These are phyloP conservation scores for Bimastos eiseni DNA, from an alignment of 2,888 invertebrate genomes.

Conservation along the genomic window DNA sequence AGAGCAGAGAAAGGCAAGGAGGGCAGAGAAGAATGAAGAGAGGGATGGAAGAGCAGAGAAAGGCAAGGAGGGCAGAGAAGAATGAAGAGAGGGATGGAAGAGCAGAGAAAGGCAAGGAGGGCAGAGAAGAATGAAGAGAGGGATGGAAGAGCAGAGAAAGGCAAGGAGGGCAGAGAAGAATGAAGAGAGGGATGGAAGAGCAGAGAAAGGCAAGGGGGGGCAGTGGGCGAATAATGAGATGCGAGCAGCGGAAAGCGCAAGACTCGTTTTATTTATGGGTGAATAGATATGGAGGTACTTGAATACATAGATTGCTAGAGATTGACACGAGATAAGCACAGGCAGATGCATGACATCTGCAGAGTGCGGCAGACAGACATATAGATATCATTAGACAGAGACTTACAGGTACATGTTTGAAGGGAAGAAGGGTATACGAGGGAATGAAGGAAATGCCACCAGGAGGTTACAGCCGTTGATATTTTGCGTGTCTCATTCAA, in stretches of 20 bases:
- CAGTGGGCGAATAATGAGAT: not conserved
- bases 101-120: not conserved
- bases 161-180: not conserved
- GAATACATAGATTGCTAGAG: not conserved
- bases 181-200: not conserved
- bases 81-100: too few species aligned
- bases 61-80: too few species aligned
- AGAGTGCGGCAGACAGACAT: too few species aligned
- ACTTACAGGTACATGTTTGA: too few species aligned
- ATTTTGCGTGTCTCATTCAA: too few species aligned
- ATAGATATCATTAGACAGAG: too few species aligned
- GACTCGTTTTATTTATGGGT: not conserved
- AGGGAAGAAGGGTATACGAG: too few species aligned
- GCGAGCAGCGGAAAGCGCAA: constrained; percentile 6
- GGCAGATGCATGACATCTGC: too few species aligned
- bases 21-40: not conserved
- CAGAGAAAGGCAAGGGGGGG: not conserved
- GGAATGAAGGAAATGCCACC: too few species aligned
- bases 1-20: not conserved
- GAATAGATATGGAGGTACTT: not conserved
- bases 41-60: not conserved
- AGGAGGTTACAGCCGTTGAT: too few species aligned
- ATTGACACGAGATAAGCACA: not conserved
- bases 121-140: not conserved
- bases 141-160: not conserved